Conservation (phyloP, 1,140 invertebrate species). For the Ooceraea biroi region DNA sequence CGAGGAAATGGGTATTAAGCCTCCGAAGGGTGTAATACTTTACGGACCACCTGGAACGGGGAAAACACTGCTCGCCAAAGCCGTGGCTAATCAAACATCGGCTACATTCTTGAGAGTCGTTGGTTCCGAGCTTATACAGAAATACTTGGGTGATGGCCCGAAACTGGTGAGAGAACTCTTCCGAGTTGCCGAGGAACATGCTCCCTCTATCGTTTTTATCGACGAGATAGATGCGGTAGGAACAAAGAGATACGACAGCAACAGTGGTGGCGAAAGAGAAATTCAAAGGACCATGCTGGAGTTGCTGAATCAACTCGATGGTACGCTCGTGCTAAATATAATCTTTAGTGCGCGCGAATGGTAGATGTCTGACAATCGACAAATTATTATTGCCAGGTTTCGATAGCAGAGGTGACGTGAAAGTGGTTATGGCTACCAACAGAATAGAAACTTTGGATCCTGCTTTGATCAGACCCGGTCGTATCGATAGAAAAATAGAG, state of each 20-base stretch:
- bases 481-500: constrained; percentile 99
- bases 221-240: constrained; percentile 99
- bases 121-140: constrained; percentile 99
- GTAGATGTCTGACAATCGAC: constrained; percentile 5
- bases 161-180: constrained; percentile 99
- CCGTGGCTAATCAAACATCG: constrained; percentile 99
- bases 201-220: constrained; percentile 99
- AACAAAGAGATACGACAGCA: constrained; percentile 99
- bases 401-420: constrained; percentile 91
- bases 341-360: background rate
- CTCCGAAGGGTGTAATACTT: constrained; percentile 99
- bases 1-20: constrained; percentile 99
- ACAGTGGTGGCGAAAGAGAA: constrained; percentile 99
- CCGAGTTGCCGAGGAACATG: constrained; percentile 99
- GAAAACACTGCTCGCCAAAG: constrained; percentile 99
- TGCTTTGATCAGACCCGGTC: constrained; percentile 98
- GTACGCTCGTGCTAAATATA: constrained; percentile 80
- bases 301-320: constrained; percentile 99
- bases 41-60: constrained; percentile 99
- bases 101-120: constrained; percentile 99
- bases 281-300: constrained; percentile 99
- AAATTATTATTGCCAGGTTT: constrained; percentile 86
- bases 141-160: constrained; percentile 99
- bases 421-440: constrained; percentile 99
- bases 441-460: constrained; percentile 99